Base-by-base conservation (phyloP, 1,140 invertebrate genomes). In the Atta texana region DNA sequence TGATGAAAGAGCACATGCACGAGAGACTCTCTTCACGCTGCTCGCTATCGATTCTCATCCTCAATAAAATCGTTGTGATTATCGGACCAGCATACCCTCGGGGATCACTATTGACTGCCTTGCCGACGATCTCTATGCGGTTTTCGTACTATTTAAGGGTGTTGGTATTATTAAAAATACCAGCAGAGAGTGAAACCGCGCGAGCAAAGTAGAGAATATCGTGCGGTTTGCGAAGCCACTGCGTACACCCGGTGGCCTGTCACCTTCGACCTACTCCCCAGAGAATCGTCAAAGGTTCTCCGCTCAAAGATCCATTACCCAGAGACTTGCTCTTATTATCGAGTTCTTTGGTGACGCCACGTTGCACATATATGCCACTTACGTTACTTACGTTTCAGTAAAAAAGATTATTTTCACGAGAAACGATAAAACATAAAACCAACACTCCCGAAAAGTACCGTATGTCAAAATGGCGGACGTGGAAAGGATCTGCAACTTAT, bases 391-490 rank as follows among this genome's bases (percentile, higher is more conserved):
- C 96, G 95, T 96, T 96, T 96, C 95, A 95, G 94, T 96, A 97
- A 96, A 96, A 95, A 96, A 96, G 95, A 94, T 94, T 95, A 95
- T 96, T 96, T 96, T 95, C 95, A 95, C 96, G 95, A 96, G 96
- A 95, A 96, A 96, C 96, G 95, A 96, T 95, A 96, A 96, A 96
- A 96, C 96, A 97, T 96, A 96, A 96, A 96, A 96, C 96, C 96
- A 96, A 95, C 95, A 96, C 96, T 96, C 96, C 96, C 94, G 93
- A 95, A 96, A 96, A 96, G 96, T 96, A 96, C 96, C 96, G 96
- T 96, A 96, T 96, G 96, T 97, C 97, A 97, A 97, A 97, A 97
- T 97, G 97, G 97, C 97, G 96, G 96, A 96, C 96, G 96, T 96
- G 96, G 96, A 97, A 97, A 96, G 96, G 94, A 95, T 97, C 96